Conservation (phyloP, 2,888 invertebrate genomes). For the Megaustenia siamemsis region DNA sequence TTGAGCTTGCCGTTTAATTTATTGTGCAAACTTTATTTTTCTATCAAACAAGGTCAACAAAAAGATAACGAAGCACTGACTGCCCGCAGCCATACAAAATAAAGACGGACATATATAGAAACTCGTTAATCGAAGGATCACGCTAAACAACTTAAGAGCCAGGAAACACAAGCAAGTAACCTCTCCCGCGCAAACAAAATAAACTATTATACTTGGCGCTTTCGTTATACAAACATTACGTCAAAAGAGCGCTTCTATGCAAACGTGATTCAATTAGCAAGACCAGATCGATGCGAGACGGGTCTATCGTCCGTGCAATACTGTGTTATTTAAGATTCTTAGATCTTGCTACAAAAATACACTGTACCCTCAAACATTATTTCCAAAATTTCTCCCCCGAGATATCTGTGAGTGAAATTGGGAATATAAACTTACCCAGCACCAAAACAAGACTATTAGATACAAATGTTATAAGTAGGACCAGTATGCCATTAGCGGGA, state of each 20-base stretch:
- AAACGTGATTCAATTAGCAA: constrained; percentile 26
- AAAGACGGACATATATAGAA: background rate
- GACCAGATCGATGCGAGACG: constrained; percentile 26
- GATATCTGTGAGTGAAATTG: too few species aligned
- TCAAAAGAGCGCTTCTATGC: constrained; percentile 12
- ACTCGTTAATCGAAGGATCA: background rate
- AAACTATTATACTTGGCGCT: background rate
- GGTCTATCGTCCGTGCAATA: background rate
- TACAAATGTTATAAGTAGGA: too few species aligned
- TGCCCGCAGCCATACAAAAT: background rate
- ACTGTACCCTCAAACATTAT: too few species aligned
- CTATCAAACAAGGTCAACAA: too few species aligned
- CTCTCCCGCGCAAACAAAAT: background rate
- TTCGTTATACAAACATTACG: constrained; percentile 32
- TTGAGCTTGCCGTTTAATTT: too few species aligned
- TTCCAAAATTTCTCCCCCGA: too few species aligned
- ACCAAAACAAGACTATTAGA: too few species aligned
- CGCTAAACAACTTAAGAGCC: background rate
- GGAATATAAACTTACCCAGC: too few species aligned
- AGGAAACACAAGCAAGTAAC: background rate
- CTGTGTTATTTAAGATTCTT: background rate
- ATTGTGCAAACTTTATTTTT: too few species aligned
- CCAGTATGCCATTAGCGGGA: too few species aligned
- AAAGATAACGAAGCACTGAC: too few species aligned
- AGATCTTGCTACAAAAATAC: too few species aligned